Conservation (phyloP, 2,888 invertebrate species). For the Drosophila niveifrons region DNA sequence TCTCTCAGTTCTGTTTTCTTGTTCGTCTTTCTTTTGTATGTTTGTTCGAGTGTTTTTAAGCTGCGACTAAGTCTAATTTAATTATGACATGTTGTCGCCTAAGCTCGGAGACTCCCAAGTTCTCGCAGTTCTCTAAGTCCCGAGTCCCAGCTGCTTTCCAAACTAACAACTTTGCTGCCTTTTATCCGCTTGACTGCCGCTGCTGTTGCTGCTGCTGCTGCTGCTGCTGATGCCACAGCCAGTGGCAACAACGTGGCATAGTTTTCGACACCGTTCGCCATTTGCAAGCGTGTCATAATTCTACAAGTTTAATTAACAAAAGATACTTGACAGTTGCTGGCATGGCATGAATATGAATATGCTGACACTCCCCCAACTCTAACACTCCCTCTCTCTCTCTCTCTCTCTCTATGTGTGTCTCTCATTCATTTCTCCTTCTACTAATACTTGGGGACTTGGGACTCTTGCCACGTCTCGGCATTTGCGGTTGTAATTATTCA, state of each 20-base stretch:
- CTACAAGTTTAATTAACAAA: conserved; percentile 80
- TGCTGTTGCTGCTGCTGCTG: conserved; percentile 9
- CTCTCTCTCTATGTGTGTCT: background rate
- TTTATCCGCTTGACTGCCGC: conserved; percentile 54
- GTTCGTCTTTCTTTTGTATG: conserved; percentile 35
- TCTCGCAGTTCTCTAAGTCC: conserved; percentile 4
- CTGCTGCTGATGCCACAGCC: conserved; percentile 34
- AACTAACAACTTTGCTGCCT: conserved; percentile 45
- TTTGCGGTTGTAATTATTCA: conserved; percentile 79
- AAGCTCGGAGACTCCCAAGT: conserved; percentile 31
- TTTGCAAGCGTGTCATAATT: conserved; percentile 77
- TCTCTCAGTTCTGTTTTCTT: background rate
- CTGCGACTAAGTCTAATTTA: conserved; percentile 79
- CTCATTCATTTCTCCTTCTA: background rate
- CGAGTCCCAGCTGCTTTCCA: conserved; percentile 28
- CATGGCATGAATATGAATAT: conserved; percentile 74
- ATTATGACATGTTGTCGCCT: conserved; percentile 77
- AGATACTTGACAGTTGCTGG: conserved; percentile 80
- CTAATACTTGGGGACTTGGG: background rate
- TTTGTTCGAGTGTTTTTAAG: conserved; percentile 73
- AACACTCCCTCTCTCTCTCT: background rate
- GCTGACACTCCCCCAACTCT: conserved; percentile 19
- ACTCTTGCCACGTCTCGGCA: conserved; percentile 31
- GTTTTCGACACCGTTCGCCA: conserved; percentile 62
- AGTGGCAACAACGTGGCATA: conserved; percentile 58